Base-by-base conservation (phyloP, 2,113 vertebrate genomes). In the Odobenus rosmarus region DNA sequence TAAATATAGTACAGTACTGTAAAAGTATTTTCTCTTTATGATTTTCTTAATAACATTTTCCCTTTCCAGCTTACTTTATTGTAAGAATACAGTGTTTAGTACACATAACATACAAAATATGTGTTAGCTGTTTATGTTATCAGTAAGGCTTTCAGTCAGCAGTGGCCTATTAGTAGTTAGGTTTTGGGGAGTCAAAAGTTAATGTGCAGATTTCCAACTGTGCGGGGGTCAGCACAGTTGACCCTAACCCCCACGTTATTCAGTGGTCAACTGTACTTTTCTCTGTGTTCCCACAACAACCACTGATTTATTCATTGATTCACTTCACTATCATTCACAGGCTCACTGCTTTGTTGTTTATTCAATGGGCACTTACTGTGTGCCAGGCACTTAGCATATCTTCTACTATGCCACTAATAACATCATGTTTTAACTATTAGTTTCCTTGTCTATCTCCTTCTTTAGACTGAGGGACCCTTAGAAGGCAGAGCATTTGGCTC, bases 381-480 rank as follows among this genome's bases (percentile, higher is more conserved):
- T 71, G 10, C 77, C 76, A 59, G 33, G 21, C 59, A 88, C 71
- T 53, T 46, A 59, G 67, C 76, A 12, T 39, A 62, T 51, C 71
- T 69, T 92, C 64, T 77, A 9, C 51, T 74, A 36, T 21, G 31
- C 39, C 36, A 83, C 7, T 79, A 19, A 36, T n/a, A 90, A 51
- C 5, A 16, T 72, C 21, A n/a, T n/a, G 51, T n/a, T 64, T 67
- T n/a, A 59, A 51, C 23, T 79, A 7, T 62, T 49, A 49, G 39
- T 80, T 71, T 79, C 72, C 69, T 80, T 83, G n/a, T 89, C n/a
- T 91, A 6, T 55, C 31, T 94, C 36, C 85, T 95, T 62, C 36
- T 96, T 74, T 69, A 97, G 31, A 83, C 42, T 46, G 42, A 93
- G 79, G n/a, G 51, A 28, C 49, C 71, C 23, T 62, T 72, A 79